These are phyloP conservation scores for Cryptophagus acutangulus DNA, from an alignment of 2,888 invertebrate species.

Conservation along the genomic window DNA sequence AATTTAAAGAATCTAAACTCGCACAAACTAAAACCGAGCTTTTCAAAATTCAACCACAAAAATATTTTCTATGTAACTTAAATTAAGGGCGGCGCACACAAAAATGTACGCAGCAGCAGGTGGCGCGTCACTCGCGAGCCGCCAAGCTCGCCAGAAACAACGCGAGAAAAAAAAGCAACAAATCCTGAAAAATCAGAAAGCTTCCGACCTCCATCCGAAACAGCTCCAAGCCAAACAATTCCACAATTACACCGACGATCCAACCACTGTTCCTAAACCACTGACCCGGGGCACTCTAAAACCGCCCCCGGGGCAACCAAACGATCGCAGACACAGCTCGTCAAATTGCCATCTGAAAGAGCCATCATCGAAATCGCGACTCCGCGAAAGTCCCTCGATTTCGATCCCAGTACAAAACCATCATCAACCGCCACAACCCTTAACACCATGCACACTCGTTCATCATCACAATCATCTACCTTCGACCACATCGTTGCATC, in stretches of 20 bases:
- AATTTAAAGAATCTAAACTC: neutral
- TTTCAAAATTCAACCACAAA: constrained; percentile 11
- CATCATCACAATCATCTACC: constrained; percentile 34
- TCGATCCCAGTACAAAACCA: constrained; percentile 49
- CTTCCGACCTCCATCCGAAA: constrained; percentile 43
- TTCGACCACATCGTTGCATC: constrained; percentile 39
- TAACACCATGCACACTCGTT: constrained; percentile 35
- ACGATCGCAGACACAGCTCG: constrained; percentile 44
- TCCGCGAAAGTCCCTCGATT: constrained; percentile 47
- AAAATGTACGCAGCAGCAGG: constrained; percentile 85
- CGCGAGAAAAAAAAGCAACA: constrained; percentile 50
- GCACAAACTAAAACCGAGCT: constrained; percentile 15
- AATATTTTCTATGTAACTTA: constrained; percentile 10
- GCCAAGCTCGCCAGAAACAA: constrained; percentile 63
- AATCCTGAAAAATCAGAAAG: constrained; percentile 44
- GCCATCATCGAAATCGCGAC: constrained; percentile 38
- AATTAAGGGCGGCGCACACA: constrained; percentile 10
- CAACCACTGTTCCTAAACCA: constrained; percentile 48
- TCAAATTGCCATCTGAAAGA: constrained; percentile 41
- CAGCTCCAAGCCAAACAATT: constrained; percentile 51
- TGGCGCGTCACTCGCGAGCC: constrained; percentile 80
- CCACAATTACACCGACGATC: constrained; percentile 51
- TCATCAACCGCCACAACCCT: constrained; percentile 52
- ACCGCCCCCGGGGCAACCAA: constrained; percentile 35
- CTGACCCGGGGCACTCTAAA: constrained; percentile 46